Base-by-base conservation (phyloP, 1,140 invertebrate genomes). In the Brevipalpus yothersi region DNA sequence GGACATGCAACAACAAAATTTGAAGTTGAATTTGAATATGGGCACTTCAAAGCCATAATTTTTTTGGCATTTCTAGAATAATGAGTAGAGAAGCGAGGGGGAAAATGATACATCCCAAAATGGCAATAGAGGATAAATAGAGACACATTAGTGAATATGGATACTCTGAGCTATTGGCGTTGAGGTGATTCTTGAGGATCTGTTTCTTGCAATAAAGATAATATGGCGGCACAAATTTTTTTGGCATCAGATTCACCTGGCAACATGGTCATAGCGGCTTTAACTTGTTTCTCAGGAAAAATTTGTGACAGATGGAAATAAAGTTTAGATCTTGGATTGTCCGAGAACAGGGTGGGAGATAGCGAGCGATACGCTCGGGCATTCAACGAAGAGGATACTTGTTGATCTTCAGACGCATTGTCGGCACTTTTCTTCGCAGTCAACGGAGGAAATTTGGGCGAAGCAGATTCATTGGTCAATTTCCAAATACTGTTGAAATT, bases 191-290 rank as follows among this genome's bases (percentile, higher is more conserved):
- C 31, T 31, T 31, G 31, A 31, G 31, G 31, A 31, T 31, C 31
- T 31, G 31, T 31, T 31, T 31, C 31, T 31, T 31, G 31, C 31
- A 31, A 31, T 3, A 31, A 5, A 31, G 31, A 31, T 58, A 91
- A 71, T 63, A 93, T 86, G 59, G 84, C 80, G 42, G 84, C 82
- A 73, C 87, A 93, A 63, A 93, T 84, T 66, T 82, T 82, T 66
- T 90, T 81, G 0, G 86, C 79, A 71, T 91, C 83, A 1, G 80
- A 86, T 69, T 90, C 85, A 41, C 86, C 81, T 0, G 88, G 89
- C 72, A 84, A 82, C 51, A 82, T 69, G 55, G 81, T 77, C 82
- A 93, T 84, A 0, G 82, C 86, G 40, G 81, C 77, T 31, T 79
- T 77, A 1, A 94, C 88, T 69, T 88, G 82, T 60, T 85, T 81